A percentile compares a stretch with the other conserved stretches of the same genome.
Evolutionary conservation across 2,797 vertebrate genomes (phyloP).

Genomic region (Spinibarbus caldwelli): DNA sequence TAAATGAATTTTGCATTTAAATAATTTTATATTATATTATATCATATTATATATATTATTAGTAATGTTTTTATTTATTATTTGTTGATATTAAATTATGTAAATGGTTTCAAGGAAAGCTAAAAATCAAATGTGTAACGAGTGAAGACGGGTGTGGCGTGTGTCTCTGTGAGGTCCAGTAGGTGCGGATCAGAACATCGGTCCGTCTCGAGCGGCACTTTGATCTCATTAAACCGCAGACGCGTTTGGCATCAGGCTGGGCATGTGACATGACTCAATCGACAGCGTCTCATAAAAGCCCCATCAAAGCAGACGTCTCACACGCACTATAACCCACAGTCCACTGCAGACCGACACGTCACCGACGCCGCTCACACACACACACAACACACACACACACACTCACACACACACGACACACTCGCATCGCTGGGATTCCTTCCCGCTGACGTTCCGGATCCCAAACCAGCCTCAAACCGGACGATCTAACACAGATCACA

Average conservation of each 20-base stretch:
- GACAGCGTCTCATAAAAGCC: conserved; percentile 27
- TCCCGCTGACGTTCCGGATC: background rate
- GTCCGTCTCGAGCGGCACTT: background rate
- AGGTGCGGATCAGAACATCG: background rate
- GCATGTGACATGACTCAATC: conserved; percentile 15
- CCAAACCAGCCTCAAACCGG: background rate
- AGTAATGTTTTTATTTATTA: background rate
- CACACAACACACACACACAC: too few relatives aligned
- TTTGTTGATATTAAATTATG: background rate
- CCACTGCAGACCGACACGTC: background rate
- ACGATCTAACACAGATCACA: background rate
- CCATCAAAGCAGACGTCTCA: conserved; percentile 45
- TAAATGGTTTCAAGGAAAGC: background rate
- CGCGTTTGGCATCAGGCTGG: conserved; percentile 6
- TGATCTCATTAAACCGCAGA: conserved; percentile 11
- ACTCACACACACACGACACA: too few relatives aligned
- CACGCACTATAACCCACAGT: conserved; percentile 5
- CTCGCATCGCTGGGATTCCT: background rate
- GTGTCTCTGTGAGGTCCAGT: background rate
- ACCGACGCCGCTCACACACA: too few relatives aligned
- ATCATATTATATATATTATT: too few relatives aligned
- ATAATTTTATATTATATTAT: too few relatives aligned
- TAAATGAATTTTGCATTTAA: background rate
- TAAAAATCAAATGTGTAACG: background rate
- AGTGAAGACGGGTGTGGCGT: background rate